Base-by-base conservation (phyloP, 2,888 invertebrate species). In the Halictus quadricinctus region DNA sequence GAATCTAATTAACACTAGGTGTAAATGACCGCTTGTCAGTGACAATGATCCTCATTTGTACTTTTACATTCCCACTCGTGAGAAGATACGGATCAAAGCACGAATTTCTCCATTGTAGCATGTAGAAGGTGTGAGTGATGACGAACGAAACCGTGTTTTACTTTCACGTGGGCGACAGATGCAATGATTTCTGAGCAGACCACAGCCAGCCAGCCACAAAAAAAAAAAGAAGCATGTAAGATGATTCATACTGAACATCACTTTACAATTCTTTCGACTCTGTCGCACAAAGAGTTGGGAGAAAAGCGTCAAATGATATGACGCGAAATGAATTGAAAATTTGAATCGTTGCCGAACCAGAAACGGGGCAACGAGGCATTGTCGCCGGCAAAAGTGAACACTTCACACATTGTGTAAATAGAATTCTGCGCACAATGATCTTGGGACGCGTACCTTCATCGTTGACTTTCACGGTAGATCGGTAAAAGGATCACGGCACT, bases 401-500 rank as follows among this genome's bases (percentile, higher is more conserved):
- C 88, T 87, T 88, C 66, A 79, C 84, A 76, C 72, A n/a, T 79
- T 58, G 54, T 43, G 36, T 43, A 50, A 50, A 41, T 21, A 43
- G 7, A 70, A 73, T 79, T 70, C 73, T 13, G n/a, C 50, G 46
- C 73, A 58, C 75, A 79, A 76, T 73, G 76, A 78, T 73, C 79
- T 66, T 76, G 78, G 70, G 48, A 72, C 87, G 86, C 88, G 88
- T 93, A 93, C 93, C 94, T 93, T 94, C 94, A 94, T 94, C 90
- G 89, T 93, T 91, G 87, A 92, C 92, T 92, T 92, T 92, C 92
- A 91, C 91, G 92, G 91, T 91, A 91, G 90, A 91, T 91, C 91
- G 90, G 90, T 87, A 91, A 91, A 92, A 93, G 92, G 92, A 90
- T 93, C 93, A 91, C 93, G 91, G 94, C 93, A 94, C 94, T 94